Evolutionary conservation across 1,140 invertebrate genomes (phyloP), one percentile per base, ranked within the genome.

Genomic region (Pemphigus obesinymphae): DNA sequence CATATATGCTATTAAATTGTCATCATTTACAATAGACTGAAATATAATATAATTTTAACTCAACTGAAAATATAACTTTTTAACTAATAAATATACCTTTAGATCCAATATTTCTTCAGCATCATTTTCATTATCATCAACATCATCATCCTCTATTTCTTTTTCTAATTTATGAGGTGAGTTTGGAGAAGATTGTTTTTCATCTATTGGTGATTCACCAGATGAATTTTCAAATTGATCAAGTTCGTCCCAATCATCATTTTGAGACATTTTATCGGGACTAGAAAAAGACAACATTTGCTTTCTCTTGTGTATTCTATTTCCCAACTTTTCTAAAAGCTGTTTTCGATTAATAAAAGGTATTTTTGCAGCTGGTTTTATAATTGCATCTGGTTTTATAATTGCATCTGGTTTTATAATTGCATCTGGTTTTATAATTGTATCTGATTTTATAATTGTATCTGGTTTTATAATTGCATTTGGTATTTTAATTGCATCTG

Each of bases 261-360:
- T 80, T n/a, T 6, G 13, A 31, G 23, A 3, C 1, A n/a, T 63
- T 20, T 80, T 45, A 0, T 31, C 17, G 0, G 55, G 17, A 45
- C n/a, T 29, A 15, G 75, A 40, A 63, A 17, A 11, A 26, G 23
- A 43, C 11, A 80, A 63, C 26, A 20, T 13, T 29, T 80, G 76
- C 31, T 80, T 80, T 13, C 55, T 80, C 23, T 63, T 80, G 45
- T 80, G n/a, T 40, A 63, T 80, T 80, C 55, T 80, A 63, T 45
- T 80, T 80, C 29, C 76, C 15, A 63, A 61, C 31, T 63, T 80
- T 11, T 23, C 17, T 31, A 63, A 80, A 63, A 61, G 2, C 8
- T 43, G 8, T 80, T 61, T 55, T 63, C 40, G 11, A 29, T 80
- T 26, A 61, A 63, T 61, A 29, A 4, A 13, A 63, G 55, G 1